Conservation (phyloP, 2,113 vertebrate species). For the Meles meles region DNA sequence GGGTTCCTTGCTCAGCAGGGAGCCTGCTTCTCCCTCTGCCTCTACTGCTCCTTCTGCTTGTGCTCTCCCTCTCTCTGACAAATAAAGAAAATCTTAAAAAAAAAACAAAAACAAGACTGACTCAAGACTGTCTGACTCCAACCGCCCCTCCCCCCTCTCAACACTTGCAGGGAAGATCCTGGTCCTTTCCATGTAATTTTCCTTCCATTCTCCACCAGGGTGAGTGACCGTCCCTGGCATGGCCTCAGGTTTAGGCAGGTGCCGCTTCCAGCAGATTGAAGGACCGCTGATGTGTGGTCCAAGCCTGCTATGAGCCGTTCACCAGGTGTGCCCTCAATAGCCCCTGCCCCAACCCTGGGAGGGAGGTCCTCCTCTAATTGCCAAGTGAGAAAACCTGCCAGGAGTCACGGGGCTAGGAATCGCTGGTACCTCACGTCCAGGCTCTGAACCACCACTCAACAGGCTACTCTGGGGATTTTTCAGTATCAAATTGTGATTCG, state of each 20-base stretch:
- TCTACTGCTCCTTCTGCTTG: too few relatives aligned
- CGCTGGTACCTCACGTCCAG: accelerated
- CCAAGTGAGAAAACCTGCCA: background rate
- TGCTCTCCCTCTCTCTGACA: too few relatives aligned
- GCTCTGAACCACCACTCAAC: background rate
- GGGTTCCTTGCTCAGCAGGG: too few relatives aligned
- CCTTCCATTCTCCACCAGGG: background rate
- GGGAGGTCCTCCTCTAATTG: background rate
- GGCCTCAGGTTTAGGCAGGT: background rate
- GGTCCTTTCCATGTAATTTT: background rate
- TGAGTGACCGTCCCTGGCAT: background rate
- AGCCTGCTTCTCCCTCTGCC: too few relatives aligned
- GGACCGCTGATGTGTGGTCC: background rate
- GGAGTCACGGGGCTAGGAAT: background rate
- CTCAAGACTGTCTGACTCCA: too few relatives aligned
- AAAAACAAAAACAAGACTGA: too few relatives aligned
- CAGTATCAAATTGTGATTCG: background rate
- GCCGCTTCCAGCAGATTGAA: background rate
- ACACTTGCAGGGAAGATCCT: background rate
- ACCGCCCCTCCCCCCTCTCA: background rate
- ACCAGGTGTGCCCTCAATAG: background rate
- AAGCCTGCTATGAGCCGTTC: background rate
- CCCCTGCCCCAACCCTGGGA: too few relatives aligned
- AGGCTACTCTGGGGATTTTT: background rate
- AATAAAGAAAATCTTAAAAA: too few relatives aligned